Percentiles rank a stretch among this genome's conserved stretches.
Evolutionary conservation across 1,140 invertebrate genomes (phyloP).

Genomic region (Drosophila tsacasi): DNA sequence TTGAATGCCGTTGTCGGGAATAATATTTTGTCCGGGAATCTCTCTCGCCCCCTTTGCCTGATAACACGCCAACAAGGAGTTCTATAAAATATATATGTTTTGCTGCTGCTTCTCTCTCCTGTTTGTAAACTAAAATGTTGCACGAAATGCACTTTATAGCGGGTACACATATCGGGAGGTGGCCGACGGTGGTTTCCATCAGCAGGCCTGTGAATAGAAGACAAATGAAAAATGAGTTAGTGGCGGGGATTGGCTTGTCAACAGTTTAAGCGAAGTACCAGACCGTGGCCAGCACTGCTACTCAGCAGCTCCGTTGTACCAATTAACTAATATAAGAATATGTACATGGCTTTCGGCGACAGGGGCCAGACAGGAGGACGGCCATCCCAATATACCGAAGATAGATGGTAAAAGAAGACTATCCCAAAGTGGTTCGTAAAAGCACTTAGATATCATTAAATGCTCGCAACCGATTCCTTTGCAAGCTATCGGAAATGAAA

Average conservation of each 20-base stretch:
- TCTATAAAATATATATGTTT: constrained; percentile 36
- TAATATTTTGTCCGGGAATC: constrained; percentile 11
- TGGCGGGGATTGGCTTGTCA: constrained; percentile 35
- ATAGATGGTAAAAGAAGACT: neutral
- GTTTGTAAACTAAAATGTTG: constrained; percentile 46
- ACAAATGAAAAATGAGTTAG: constrained; percentile 36
- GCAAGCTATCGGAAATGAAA: no score
- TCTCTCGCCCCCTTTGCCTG: constrained; percentile 26
- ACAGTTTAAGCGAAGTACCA: constrained; percentile 67
- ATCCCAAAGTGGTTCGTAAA: no score
- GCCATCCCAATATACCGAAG: neutral
- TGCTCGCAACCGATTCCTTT: no score
- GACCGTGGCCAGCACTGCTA: constrained; percentile 54
- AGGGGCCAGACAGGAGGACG: constrained; percentile 28
- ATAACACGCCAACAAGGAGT: constrained; percentile 72
- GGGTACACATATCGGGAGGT: constrained; percentile 23
- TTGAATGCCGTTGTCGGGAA: constrained; percentile 59
- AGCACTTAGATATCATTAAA: no score
- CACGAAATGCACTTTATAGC: constrained; percentile 69
- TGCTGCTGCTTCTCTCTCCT: constrained; percentile 23
- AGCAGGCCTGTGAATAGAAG: constrained; percentile 66
- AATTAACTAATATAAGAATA: constrained; percentile 26
- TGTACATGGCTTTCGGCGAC: constrained; percentile 10
- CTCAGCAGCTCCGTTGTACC: constrained; percentile 25
- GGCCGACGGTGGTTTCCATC: constrained; percentile 54